Conservation (phyloP, 2,113 vertebrate species). For the Hemiprocne comata region DNA sequence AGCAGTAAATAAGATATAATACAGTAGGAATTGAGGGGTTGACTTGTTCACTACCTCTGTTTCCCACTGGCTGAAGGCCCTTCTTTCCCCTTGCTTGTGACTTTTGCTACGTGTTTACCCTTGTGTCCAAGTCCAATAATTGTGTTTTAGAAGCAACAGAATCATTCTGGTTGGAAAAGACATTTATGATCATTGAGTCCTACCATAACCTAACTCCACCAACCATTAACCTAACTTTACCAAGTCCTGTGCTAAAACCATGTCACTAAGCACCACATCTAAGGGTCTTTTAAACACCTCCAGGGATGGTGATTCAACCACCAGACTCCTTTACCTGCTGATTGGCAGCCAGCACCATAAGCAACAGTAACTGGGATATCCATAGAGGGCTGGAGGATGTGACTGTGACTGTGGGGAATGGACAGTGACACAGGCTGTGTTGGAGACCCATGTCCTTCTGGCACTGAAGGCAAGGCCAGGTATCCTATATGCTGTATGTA, state of each 20-base stretch:
- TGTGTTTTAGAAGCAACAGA: background rate
- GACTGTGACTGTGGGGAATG: too few species aligned
- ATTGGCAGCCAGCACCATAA: background rate
- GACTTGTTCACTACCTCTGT: background rate
- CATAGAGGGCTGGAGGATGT: background rate
- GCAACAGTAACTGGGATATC: background rate
- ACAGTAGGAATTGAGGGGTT: fast-evolving
- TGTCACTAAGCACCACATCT: too few species aligned
- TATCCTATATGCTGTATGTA: fast-evolving
- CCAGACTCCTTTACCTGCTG: background rate
- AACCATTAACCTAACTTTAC: too few species aligned
- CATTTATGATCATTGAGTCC: too few species aligned
- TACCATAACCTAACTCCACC: too few species aligned
- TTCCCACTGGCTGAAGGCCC: background rate
- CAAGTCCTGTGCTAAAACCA: too few species aligned
- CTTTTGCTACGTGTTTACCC: background rate
- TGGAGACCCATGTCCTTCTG: background rate
- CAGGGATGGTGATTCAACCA: too few species aligned
- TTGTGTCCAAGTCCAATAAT: background rate
- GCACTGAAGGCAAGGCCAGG: background rate
- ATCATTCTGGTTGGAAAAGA: too few species aligned
- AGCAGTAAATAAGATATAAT: background rate
- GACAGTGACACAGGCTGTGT: background rate
- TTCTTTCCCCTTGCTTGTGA: background rate
- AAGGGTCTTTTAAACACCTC: too few species aligned